A percentile compares a stretch with the other conserved stretches of the same genome.
Evolutionary conservation across 1,140 invertebrate species (phyloP).

Genomic region (Lasaia peninsularis): DNA sequence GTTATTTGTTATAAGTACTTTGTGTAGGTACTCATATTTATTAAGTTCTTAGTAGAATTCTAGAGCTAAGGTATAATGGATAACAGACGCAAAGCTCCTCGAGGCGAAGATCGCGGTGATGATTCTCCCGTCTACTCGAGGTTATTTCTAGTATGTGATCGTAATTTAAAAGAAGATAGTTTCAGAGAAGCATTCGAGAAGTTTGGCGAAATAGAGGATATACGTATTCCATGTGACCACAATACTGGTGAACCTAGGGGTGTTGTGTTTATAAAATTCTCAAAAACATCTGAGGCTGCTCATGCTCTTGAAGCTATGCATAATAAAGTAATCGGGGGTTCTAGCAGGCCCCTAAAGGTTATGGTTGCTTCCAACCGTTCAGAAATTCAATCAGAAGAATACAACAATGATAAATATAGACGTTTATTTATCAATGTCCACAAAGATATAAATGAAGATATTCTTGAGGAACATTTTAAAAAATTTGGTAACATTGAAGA

Average conservation of each 20-base stretch:
- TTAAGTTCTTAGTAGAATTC: background rate
- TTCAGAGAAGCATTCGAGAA: slow-evolving; percentile 87
- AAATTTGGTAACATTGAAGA: slow-evolving; percentile 91
- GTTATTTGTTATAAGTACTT: too few species aligned
- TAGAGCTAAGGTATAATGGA: slow-evolving; percentile 25
- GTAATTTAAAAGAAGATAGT: slow-evolving; percentile 87
- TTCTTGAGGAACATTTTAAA: slow-evolving; percentile 87
- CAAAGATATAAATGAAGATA: slow-evolving; percentile 87
- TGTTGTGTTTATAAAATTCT: slow-evolving; percentile 87
- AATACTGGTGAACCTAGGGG: slow-evolving; percentile 92
- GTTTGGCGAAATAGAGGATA: slow-evolving; percentile 92
- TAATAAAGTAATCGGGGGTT: slow-evolving; percentile 84
- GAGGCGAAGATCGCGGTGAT: slow-evolving; percentile 35
- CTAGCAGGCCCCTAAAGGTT: slow-evolving; percentile 90
- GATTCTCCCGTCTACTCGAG: slow-evolving; percentile 58
- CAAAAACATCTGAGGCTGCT: slow-evolving; percentile 91
- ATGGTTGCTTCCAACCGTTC: slow-evolving; percentile 84
- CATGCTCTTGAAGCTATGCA: slow-evolving; percentile 91
- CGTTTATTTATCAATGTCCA: slow-evolving; percentile 92
- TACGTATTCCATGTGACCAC: slow-evolving; percentile 92
- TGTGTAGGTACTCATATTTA: background rate
- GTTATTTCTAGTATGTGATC: slow-evolving; percentile 91
- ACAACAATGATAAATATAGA: slow-evolving; percentile 82
- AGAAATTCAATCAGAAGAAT: slow-evolving; percentile 90
- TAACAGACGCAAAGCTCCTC: slow-evolving; percentile 30